Conservation (phyloP, 2,888 invertebrate species). For the Erebia ligea region DNA sequence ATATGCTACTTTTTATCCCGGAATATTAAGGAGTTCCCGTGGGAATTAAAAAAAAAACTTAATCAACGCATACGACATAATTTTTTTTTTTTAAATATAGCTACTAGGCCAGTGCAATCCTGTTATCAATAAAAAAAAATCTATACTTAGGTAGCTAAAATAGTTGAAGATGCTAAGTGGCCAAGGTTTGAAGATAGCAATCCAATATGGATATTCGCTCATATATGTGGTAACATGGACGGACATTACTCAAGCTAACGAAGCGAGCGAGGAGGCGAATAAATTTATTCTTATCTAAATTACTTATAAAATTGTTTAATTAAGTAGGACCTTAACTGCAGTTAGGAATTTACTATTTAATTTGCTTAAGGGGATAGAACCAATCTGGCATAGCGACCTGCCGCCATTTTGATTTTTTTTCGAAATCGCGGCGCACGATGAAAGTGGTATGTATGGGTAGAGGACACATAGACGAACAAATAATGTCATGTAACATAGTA, state of each 20-base stretch:
- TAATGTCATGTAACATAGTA: too few species aligned
- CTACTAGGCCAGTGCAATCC: neutral
- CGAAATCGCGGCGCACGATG: too few species aligned
- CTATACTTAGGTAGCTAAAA: neutral
- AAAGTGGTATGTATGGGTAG: too few species aligned
- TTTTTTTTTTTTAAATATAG: too few species aligned
- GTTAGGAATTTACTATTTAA: neutral
- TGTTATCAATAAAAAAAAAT: too few species aligned
- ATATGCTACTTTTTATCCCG: neutral
- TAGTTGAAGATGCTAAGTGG: conserved; percentile 25
- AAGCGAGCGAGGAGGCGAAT: conserved; percentile 5
- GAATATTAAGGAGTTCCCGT: too few species aligned
- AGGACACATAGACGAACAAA: too few species aligned
- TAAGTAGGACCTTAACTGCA: neutral
- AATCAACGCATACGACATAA: too few species aligned
- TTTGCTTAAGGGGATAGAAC: too few species aligned
- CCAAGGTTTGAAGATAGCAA: conserved; percentile 33
- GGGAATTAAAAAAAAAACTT: too few species aligned
- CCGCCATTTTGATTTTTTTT: too few species aligned
- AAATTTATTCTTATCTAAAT: conserved; percentile 23
- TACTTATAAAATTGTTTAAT: conserved; percentile 22
- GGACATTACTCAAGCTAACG: conserved; percentile 32
- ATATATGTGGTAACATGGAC: conserved; percentile 20
- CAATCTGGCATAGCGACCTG: too few species aligned
- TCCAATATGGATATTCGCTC: conserved; percentile 22